Base-by-base conservation (phyloP, 2,797 vertebrate species). In the Steatocranus sp. region DNA sequence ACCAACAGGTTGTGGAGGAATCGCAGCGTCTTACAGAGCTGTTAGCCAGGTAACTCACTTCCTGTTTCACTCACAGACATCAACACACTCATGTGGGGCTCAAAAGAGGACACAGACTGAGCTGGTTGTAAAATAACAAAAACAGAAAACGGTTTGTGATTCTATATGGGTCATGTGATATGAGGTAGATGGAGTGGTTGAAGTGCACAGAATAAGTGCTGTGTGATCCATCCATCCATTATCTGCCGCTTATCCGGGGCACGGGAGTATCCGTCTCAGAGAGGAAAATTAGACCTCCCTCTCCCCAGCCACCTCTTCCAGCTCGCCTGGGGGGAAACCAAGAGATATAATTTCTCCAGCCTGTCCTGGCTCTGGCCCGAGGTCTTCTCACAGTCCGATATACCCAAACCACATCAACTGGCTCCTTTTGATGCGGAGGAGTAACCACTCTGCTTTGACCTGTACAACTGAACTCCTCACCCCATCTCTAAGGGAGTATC, bases 21-120 rank as follows among this genome's bases (percentile, higher is more conserved):
- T 98, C 98, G 0, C 96, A 96, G 88, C 95, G 85, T 61, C 91
- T 98, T n/a, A 93, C 97, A 0, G 96, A 97, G 11, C 88, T 97
- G 48, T 91, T 98, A 8, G 90, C 81, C 87, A 97, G 97, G 98
- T 99, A 92, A 82, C 17, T 25, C 30, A 14, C 14, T 11, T 14
- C 20, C 53, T 8, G 6, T 43, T 14, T 68, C 18, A 30, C 15
- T 17, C 36, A 3, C 18, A 30, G n/a, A 70, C 25, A 32, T 14
- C 43, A 30, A 73, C 43, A 46, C 32, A 77, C 41, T 70, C 38
- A 18, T 3, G 66, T 27, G 23, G 15, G 23, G 23, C 41, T 46
- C 15, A 30, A 4, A 73, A 2, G 11, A 32, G 0, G 43, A 73
- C 10, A 30, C 43, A 32, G 43, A 32, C 68, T 73, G 43, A 6